Evolutionary conservation across 2,113 vertebrate species (phyloP), one percentile per base, ranked within the genome.

Genomic region (Phoxinus phoxinus): DNA sequence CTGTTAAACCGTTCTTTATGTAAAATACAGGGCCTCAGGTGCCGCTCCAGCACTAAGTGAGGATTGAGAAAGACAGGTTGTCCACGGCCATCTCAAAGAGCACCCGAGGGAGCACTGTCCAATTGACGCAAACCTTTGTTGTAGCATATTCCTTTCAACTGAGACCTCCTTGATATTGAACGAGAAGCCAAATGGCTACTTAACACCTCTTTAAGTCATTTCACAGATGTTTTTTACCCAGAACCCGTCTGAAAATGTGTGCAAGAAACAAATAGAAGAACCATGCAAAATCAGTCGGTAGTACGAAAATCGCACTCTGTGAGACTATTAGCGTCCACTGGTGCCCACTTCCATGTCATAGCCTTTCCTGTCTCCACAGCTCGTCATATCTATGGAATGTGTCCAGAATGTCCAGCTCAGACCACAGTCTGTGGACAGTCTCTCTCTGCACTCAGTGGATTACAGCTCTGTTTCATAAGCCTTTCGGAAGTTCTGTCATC

Each of bases 131-230:
- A 51, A 51, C 41, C 44, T 69, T 67, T 69, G 61, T 67, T 81
- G 25, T 51, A 35, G 61, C 59, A 15, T 51, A n/a, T 69, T 81
- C 79, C 44, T 69, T 81, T 81, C 41, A 81, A 48, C 79, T 15
- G 65, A 30, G 23, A 72, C 65, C 48, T 53, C 32, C 12, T 72
- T 72, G 23, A 76, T 83, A 83, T 72, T 83, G 81, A 83, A 58
- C 48, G 81, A 51, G 30, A 41, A 71, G 48, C 81, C 81, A 83
- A 83, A 72, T 72, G 81, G 81, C 67, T 72, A 71, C 46, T 83
- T 83, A 71, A 83, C 81, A 83, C 81, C 48, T 35, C 4, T n/a
- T 83, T 58, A 83, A 83, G 30, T 58, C 12, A 37, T 72, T 58
- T n/a, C 81, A 72, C 81, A 83, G 65, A 72, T 72, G 67, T 69